These are phyloP conservation scores for Xylocampa areola DNA, from an alignment of 2,888 invertebrate genomes.

Conservation along the genomic window DNA sequence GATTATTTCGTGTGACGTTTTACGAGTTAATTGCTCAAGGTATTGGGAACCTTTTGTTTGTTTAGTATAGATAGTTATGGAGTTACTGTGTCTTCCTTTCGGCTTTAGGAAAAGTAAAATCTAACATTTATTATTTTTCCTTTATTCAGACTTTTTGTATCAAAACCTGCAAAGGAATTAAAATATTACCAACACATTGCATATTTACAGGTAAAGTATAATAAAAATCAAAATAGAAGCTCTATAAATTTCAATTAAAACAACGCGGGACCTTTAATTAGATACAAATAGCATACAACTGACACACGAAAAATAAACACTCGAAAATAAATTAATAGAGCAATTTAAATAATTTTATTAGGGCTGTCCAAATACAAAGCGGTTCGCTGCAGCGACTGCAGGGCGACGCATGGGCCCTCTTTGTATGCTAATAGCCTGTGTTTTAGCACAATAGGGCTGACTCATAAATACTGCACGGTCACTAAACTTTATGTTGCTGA, in stretches of 20 bases:
- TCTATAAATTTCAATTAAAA: too few species aligned
- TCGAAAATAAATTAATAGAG: constrained; percentile 64
- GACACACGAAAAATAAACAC: constrained; percentile 42
- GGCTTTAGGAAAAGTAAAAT: too few species aligned
- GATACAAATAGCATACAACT: constrained; percentile 32
- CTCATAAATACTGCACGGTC: constrained; percentile 37
- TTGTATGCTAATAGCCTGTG: constrained; percentile 79
- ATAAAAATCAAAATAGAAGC: too few species aligned
- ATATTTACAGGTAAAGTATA: too few species aligned
- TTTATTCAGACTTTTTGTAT: too few species aligned
- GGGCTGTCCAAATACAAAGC: constrained; percentile 74
- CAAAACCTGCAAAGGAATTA: too few species aligned
- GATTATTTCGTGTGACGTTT: constrained; percentile 55
- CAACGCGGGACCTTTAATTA: constrained; percentile 19
- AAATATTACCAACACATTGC: too few species aligned
- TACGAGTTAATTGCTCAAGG: constrained; percentile 53
- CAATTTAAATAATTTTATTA: constrained; percentile 77
- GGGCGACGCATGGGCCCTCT: constrained; percentile 68
- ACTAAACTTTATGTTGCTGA: constrained; percentile 36
- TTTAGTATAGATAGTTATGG: constrained; percentile 7
- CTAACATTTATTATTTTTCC: too few species aligned
- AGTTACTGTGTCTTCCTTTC: not conserved
- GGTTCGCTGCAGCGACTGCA: constrained; percentile 63
- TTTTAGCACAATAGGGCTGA: constrained; percentile 72
- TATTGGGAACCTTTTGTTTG: constrained; percentile 24